These are phyloP conservation scores for Germaria angustata DNA, from an alignment of 2,888 invertebrate species.

Conservation along the genomic window DNA sequence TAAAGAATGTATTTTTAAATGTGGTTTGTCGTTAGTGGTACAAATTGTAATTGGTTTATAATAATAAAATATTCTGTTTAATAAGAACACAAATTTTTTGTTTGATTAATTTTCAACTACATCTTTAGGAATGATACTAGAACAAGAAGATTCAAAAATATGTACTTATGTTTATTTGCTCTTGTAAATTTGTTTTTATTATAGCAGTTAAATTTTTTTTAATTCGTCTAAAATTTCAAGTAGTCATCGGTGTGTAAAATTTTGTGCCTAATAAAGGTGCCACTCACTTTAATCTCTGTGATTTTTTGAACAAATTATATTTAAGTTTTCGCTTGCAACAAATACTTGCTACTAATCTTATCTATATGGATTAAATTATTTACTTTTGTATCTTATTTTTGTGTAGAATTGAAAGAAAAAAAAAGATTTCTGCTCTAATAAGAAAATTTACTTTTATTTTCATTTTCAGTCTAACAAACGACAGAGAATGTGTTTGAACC, in stretches of 20 bases:
- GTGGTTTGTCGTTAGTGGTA: too few relatives aligned
- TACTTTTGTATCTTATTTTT: not conserved
- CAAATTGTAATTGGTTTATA: too few relatives aligned
- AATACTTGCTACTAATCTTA: slow-evolving; percentile 11
- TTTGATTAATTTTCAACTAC: not conserved
- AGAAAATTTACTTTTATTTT: slow-evolving; percentile 40
- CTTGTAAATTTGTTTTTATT: not conserved
- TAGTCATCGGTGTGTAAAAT: not conserved
- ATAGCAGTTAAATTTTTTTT: too few relatives aligned
- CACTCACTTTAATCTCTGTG: not conserved
- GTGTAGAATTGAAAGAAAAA: not conserved
- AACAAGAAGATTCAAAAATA: not conserved
- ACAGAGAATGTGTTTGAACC: slow-evolving; percentile 13
- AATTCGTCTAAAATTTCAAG: not conserved
- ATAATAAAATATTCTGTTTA: too few relatives aligned
- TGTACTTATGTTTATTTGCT: not conserved
- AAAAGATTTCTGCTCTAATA: not conserved
- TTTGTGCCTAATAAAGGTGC: not conserved
- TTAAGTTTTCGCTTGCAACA: not conserved
- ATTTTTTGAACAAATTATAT: not conserved
- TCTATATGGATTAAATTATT: slow-evolving; percentile 9
- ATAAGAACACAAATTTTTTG: too few relatives aligned
- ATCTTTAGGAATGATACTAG: not conserved
- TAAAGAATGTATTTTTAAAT: too few relatives aligned
- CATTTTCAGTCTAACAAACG: not conserved